These are phyloP conservation scores for Ciconia boyciana DNA, from an alignment of 2,113 vertebrate genomes.

Conservation along the genomic window DNA sequence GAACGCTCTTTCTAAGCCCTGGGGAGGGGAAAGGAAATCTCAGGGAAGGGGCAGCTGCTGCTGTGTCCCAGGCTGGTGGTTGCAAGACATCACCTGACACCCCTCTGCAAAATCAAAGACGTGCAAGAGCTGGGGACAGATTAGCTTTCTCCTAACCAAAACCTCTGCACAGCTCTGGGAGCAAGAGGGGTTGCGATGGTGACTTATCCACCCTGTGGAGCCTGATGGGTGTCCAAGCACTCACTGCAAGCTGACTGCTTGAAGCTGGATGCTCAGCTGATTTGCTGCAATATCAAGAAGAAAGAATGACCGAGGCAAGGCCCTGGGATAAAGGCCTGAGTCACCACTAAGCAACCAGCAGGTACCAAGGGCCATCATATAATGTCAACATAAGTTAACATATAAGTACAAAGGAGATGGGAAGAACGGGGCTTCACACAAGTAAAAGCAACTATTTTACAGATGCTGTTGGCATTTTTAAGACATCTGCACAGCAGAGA, in stretches of 20 bases:
- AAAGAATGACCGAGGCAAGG: background rate
- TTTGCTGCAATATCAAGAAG: background rate
- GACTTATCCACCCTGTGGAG: background rate
- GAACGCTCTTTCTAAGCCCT: background rate
- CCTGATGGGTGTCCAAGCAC: background rate
- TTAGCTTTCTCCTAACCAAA: background rate
- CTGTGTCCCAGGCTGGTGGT: background rate
- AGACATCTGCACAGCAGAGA: background rate
- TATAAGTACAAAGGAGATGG: background rate
- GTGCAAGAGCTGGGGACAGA: background rate
- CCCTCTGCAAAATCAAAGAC: background rate
- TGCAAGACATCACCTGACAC: background rate
- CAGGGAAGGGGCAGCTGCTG: background rate
- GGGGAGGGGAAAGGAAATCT: background rate
- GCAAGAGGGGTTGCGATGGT: background rate
- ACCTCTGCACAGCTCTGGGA: background rate
- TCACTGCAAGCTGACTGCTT: background rate
- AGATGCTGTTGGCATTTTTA: background rate
- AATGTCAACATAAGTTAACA: background rate
- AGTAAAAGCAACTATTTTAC: background rate
- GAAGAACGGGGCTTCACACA: background rate
- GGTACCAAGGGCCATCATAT: background rate
- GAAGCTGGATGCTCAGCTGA: background rate
- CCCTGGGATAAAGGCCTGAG: background rate
- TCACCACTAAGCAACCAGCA: background rate